Evolutionary conservation across 2,888 invertebrate genomes (phyloP), one percentile per base, ranked within the genome.

Genomic region (Camponotus fellah): DNA sequence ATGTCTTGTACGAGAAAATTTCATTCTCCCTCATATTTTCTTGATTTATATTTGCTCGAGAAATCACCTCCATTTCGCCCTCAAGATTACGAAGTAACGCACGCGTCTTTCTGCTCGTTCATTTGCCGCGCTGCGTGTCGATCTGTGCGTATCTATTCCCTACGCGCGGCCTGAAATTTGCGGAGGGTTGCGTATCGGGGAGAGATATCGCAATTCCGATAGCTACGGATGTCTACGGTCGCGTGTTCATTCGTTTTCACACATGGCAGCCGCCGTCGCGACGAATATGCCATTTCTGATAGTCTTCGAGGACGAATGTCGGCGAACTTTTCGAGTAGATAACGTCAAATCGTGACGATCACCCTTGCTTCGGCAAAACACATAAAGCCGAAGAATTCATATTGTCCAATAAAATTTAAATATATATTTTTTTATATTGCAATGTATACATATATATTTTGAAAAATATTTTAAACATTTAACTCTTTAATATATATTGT

Each of bases 281-380:
- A 46, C 76, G 53, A 64, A 76, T 65, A 26, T 64, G 53, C 53
- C 37, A 64, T 76, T 53, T 53, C 53, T 65, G 65, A 65, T 76
- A 65, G 65, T 53, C 53, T 26, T 65, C 53, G 65, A 37, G 14
- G n/a, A n/a, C 5, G 76, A 8, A 65, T 53, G 26, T 64, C 64
- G 75, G 21, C 46, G 64, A 53, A 76, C 75, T 76, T 65, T 49
- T 53, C 76, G 65, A 49, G 46, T 40, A 37, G 76, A 76, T 76
- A 76, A 76, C 26, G 65, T 76, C 65, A 65, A 53, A 26, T 12
- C 6, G 26, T 40, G 53, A 64, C 37, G 53, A 64, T 53, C 37
- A 65, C 26, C 26, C 65, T 40, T 49, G 12, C 37, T 40, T 53
- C 17, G 37, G 5, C 12, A 53, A 40, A 76, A 53, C 10, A 53